These are phyloP conservation scores for Andrena praecox DNA, from an alignment of 2,888 invertebrate genomes.

Conservation along the genomic window DNA sequence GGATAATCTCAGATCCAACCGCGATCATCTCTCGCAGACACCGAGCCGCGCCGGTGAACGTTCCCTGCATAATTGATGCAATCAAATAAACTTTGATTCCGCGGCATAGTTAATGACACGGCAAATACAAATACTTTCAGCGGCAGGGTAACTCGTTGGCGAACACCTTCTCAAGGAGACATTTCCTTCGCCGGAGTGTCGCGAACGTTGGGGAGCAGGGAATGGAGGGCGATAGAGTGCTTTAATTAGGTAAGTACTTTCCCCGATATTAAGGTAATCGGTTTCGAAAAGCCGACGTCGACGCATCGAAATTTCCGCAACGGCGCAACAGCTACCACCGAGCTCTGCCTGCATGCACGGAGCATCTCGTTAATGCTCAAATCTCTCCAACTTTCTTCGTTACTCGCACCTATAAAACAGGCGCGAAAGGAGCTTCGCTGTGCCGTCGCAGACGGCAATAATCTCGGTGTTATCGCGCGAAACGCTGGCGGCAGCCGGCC, in stretches of 20 bases:
- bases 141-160: neutral
- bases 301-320: neutral
- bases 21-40: constrained; percentile 28
- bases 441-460: constrained; percentile 17
- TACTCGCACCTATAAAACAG: constrained; percentile 16
- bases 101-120: constrained; percentile 14
- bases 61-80: constrained; percentile 36
- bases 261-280: neutral
- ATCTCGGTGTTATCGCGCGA: constrained; percentile 43
- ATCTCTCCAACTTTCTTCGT: constrained; percentile 33
- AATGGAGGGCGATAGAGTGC: too few species aligned
- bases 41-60: neutral
- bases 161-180: neutral
- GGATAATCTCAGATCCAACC: constrained; percentile 50
- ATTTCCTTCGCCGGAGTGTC: neutral
- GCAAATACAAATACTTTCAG: constrained; percentile 4
- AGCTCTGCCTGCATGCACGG: neutral
- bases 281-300: neutral
- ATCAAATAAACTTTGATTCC: constrained; percentile 30
- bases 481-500: constrained; percentile 26
- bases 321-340: neutral
- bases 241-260: too few species aligned
- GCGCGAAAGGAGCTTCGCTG: neutral
- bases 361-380: constrained; percentile 11
- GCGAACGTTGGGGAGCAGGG: too few species aligned